phyloP scores from a whole-genome alignment of 2,888 invertebrate genomes.

The Caenorhabditis zanzibari region DNA sequence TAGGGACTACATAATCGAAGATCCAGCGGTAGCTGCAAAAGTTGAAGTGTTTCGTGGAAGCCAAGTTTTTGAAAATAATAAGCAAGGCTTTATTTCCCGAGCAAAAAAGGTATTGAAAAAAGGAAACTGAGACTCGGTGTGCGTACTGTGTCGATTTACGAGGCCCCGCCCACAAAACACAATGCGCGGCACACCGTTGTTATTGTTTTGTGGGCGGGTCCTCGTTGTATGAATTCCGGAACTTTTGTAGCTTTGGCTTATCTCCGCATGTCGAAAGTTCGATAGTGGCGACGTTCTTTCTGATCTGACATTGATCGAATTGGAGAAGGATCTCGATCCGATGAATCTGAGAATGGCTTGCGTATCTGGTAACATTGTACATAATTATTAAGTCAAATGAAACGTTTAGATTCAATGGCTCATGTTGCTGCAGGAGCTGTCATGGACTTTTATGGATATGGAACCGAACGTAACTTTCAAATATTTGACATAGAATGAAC shows the following conservation, averaged over 20 bases:
- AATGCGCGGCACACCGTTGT: too few species aligned
- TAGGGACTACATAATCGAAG: conserved; percentile 7
- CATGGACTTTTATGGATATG: background rate
- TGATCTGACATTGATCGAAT: conserved; percentile 15
- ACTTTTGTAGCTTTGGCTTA: background rate
- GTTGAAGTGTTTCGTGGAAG: background rate
- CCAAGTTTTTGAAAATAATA: background rate
- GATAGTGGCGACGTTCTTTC: background rate
- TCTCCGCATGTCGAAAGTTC: background rate
- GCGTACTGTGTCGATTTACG: too few species aligned
- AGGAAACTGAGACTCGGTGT: too few species aligned
- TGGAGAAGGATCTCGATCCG: conserved; percentile 7
- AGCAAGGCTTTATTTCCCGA: background rate
- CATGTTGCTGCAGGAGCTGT: background rate
- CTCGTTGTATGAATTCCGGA: background rate
- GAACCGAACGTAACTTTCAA: background rate
- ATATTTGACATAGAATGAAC: background rate
- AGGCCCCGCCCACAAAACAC: too few species aligned
- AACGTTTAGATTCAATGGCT: background rate
- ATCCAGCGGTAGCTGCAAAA: background rate
- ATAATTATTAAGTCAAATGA: too few species aligned
- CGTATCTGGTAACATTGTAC: conserved; percentile 11
- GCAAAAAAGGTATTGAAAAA: background rate
- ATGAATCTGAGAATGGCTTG: background rate
- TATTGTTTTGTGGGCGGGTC: too few species aligned